These are phyloP conservation scores for Cichlasoma orientale DNA, from an alignment of 2,797 vertebrate genomes.

Conservation along the genomic window DNA sequence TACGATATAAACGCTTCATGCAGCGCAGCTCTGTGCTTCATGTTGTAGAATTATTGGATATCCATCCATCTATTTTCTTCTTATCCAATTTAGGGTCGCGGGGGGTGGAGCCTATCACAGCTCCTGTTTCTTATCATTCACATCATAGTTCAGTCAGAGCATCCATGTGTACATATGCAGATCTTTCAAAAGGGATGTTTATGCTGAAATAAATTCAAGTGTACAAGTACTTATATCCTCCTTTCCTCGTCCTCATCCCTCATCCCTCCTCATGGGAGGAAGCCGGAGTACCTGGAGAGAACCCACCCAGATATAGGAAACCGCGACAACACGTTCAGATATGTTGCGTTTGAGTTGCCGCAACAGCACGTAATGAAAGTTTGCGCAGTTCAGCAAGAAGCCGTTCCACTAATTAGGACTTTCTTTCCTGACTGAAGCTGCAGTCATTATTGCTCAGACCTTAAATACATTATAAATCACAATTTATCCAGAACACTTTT, in stretches of 20 bases:
- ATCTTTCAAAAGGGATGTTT: not conserved
- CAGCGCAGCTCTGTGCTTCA: too few relatives aligned
- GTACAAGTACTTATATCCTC: accelerated
- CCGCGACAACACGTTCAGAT: not conserved
- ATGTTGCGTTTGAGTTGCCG: not conserved
- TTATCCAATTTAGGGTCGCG: too few relatives aligned
- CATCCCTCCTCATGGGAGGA: too few relatives aligned
- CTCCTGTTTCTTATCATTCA: too few relatives aligned
- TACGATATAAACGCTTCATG: not conserved
- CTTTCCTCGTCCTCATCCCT: not conserved
- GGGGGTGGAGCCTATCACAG: too few relatives aligned
- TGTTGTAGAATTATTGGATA: too few relatives aligned
- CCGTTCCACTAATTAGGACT: not conserved
- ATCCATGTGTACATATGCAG: too few relatives aligned
- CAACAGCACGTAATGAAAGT: not conserved
- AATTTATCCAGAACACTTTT: not conserved
- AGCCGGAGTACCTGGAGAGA: too few relatives aligned
- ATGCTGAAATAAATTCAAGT: not conserved
- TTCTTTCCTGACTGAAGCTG: not conserved
- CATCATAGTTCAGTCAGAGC: too few relatives aligned
- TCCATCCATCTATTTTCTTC: too few relatives aligned
- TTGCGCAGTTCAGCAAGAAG: not conserved
- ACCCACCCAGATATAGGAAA: not conserved
- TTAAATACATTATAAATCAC: not conserved
- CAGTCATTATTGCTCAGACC: not conserved